Percentiles rank a stretch among this genome's conserved stretches.
Evolutionary conservation across 2,113 vertebrate species (phyloP).

Genomic region (Actenoides lindsayi): DNA sequence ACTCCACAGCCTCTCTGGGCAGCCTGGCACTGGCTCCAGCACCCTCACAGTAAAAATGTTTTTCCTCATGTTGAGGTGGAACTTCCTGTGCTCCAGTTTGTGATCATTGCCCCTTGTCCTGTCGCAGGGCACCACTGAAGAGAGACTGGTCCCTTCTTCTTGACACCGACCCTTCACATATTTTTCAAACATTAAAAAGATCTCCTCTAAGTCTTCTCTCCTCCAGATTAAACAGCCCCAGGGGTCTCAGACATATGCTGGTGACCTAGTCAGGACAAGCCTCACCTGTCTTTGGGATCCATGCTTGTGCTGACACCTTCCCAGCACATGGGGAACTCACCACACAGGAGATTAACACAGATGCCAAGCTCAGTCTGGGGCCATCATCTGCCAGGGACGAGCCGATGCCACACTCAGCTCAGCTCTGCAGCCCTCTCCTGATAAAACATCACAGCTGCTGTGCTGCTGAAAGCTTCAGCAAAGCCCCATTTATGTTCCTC

Average conservation of each 20-base stretch:
- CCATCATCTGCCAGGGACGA: rapidly evolving
- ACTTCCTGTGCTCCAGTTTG: no score
- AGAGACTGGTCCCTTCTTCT: no score
- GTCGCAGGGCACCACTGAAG: no score
- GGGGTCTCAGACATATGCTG: not conserved
- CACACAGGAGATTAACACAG: not conserved
- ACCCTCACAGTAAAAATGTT: no score
- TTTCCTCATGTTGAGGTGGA: no score
- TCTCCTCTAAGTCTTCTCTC: no score
- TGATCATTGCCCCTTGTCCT: no score
- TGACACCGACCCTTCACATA: no score
- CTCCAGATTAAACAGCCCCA: no score
- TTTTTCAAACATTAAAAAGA: no score
- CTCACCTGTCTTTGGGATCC: not conserved
- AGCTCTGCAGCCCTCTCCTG: not conserved
- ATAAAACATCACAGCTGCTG: not conserved
- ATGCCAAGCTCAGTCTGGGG: rapidly evolving
- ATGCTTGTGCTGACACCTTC: not conserved
- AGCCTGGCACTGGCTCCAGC: no score
- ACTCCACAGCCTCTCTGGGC: no score
- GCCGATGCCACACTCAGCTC: not conserved
- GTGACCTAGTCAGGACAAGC: not conserved
- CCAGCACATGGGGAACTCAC: rapidly evolving
- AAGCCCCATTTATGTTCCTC: not conserved
- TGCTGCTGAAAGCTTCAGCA: not conserved